Evolutionary conservation across 2,888 invertebrate genomes (phyloP), one percentile per base, ranked within the genome.

Genomic region (Germaria angustata): DNA sequence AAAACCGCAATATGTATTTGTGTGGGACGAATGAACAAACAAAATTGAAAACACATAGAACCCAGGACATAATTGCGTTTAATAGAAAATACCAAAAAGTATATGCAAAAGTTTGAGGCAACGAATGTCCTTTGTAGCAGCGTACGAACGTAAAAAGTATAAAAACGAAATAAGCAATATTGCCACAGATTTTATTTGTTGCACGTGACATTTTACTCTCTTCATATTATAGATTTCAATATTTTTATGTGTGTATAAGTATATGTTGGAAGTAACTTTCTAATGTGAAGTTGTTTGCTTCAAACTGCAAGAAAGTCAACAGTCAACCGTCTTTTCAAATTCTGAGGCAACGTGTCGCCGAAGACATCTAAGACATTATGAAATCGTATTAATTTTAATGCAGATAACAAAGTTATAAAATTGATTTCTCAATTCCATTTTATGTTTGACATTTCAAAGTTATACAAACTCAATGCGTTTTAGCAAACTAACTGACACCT

Each of bases 171-270:
- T 53, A 34, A 61, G 51, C 44, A 41, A 73, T 32, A 75, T 73
- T 75, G 20, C 51, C 44, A 79, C 57, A 65, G 78, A 82, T 82
- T 82, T 82, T 79, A 82, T 82, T 71, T 66, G 73, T 15, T 51
- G 78, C 69, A 79, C 81, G 81, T 82, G 81, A 82, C 78, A 75
- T 59, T 71, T 71, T 39, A 75, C 75, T 51, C 73, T 65, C 69
- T 65, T 49, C 57, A 20, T 49, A n/a, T 17, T 66, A 8, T 51
- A 32, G n/a, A 4, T 11, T 15, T 28, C 4, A 17, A 1, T 3
- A 15, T 68, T 44, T 32, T 41, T 66, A 6, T 28, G 28, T 28
- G 28, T 5, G 6, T 28, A 5, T n/a, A n/a, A n/a, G n/a, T n/a
- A n/a, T n/a, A n/a, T n/a, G n/a, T n/a, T n/a, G n/a, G n/a, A n/a